A percentile compares a stretch with the other conserved stretches of the same genome.
Evolutionary conservation across 2,113 vertebrate species (phyloP).

Genomic region (Pan troglodytes): NHGRI_mPanTro3-v2.1_pri NC_072410.2:19790001-19790500

Average conservation of each 20-base stretch:
- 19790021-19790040: not conserved
- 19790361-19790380: too few species aligned
- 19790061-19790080: not conserved
- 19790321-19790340: not conserved
- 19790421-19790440: too few species aligned
- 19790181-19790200: not conserved
- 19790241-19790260: not conserved
- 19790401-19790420: too few species aligned
- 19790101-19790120: not conserved
- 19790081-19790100: not conserved
- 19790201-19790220: not conserved
- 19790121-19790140: not conserved
- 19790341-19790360: not conserved
- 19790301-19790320: not conserved
- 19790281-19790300: not conserved
- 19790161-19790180: not conserved
- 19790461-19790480: too few species aligned
- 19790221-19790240: not conserved
- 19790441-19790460: too few species aligned
- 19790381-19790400: too few species aligned
- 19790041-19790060: not conserved
- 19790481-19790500: too few species aligned
- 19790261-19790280: not conserved
- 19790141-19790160: not conserved
- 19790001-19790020: not conserved